phyloP scores from a whole-genome alignment of 2,113 vertebrate genomes.

The Meles meles region DNA sequence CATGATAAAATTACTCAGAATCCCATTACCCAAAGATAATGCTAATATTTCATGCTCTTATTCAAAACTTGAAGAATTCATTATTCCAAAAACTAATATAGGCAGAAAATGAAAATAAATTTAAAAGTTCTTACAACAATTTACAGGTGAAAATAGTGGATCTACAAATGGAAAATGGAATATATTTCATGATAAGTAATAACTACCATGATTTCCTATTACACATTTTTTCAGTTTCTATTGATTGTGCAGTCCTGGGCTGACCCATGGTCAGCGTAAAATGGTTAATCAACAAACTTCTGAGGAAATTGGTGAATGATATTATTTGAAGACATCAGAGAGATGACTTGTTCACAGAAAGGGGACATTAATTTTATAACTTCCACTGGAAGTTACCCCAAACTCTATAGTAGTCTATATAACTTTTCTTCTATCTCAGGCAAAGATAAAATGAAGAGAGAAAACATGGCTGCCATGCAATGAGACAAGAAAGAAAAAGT shows the following conservation, averaged over 20 bases:
- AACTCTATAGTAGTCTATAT: background rate
- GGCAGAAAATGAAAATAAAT: slow-evolving; percentile 39
- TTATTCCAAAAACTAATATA: background rate
- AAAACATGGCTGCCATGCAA: background rate
- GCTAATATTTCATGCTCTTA: background rate
- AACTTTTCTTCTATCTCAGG: background rate
- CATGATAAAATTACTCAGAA: background rate
- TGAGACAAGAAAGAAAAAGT: background rate
- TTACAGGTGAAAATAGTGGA: background rate
- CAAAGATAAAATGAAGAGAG: background rate
- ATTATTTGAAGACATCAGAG: background rate
- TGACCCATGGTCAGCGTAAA: background rate
- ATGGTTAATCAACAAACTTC: background rate
- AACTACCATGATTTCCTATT: background rate
- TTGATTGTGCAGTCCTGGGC: background rate
- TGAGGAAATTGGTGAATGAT: background rate
- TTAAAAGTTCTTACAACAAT: background rate
- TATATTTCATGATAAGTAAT: background rate
- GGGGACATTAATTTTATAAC: background rate
- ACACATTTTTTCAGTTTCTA: background rate
- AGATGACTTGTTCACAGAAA: background rate
- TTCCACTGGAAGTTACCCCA: background rate
- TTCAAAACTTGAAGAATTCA: background rate
- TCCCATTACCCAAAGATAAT: background rate
- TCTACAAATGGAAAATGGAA: background rate